Percentiles rank a stretch among this genome's conserved stretches.
These are phyloP conservation scores for Solenopsis invicta DNA, from an alignment of 1,140 invertebrate species.

Conservation along the genomic window DNA sequence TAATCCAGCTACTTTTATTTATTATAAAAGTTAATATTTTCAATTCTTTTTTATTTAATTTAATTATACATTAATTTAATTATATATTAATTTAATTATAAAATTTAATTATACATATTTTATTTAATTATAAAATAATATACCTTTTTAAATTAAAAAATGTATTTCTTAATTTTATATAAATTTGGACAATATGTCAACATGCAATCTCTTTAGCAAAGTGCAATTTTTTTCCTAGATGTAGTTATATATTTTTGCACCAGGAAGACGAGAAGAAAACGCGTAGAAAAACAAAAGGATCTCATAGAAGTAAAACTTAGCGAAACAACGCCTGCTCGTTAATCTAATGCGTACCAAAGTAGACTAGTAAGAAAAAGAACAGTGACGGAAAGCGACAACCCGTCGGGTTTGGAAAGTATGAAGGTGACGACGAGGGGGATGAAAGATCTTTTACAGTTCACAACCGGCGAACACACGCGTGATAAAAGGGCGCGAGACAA, in stretches of 20 bases:
- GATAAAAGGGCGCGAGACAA: slow-evolving; percentile 28
- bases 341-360: slow-evolving; percentile 22
- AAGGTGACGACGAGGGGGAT: slow-evolving; percentile 36
- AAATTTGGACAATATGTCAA: background rate
- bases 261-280: background rate
- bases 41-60: background rate
- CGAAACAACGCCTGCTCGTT: background rate
- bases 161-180: background rate
- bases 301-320: background rate
- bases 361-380: slow-evolving; percentile 4
- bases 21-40: background rate
- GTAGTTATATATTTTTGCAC: background rate
- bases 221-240: slow-evolving; percentile 17
- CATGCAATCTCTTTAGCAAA: background rate
- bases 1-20: background rate
- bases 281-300: background rate
- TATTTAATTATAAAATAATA: no score
- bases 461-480: slow-evolving; percentile 45
- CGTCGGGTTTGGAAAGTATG: slow-evolving; percentile 12
- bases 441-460: slow-evolving; percentile 59
- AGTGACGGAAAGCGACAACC: background rate
- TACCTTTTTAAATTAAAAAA: no score
- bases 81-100: no score
- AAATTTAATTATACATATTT: no score
- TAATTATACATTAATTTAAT: no score